A percentile compares a stretch with the other conserved stretches of the same genome.
Evolutionary conservation across 2,888 invertebrate species (phyloP).

Genomic region (Allygus modestus): DNA sequence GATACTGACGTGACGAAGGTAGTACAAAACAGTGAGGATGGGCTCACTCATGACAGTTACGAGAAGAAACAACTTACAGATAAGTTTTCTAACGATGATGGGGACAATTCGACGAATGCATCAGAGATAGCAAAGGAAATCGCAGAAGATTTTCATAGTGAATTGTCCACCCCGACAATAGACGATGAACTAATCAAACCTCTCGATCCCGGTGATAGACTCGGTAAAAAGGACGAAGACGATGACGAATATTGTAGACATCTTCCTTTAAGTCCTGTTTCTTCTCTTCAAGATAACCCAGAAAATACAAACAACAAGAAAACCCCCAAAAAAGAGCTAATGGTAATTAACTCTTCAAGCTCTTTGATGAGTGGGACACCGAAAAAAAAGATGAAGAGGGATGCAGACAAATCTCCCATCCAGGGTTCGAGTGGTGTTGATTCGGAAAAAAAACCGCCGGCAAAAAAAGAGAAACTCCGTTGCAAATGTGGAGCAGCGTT

Average conservation of each 20-base stretch:
- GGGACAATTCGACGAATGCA: not conserved
- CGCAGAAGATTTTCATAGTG: constrained; percentile 5
- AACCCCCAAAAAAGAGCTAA: not conserved
- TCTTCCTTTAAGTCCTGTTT: not conserved
- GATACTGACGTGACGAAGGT: not conserved
- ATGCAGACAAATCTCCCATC: not conserved
- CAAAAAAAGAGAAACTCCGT: constrained; percentile 14
- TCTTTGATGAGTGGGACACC: not conserved
- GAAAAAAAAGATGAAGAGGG: not conserved
- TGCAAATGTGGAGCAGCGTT: constrained; percentile 21
- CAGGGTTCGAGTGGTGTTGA: not conserved
- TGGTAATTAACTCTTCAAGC: not conserved
- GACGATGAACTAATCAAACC: not conserved
- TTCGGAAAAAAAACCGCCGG: not conserved
- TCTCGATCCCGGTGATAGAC: not conserved
- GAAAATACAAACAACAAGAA: not conserved
- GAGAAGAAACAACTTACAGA: not conserved
- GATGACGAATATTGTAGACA: constrained; percentile 4
- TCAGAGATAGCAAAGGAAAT: constrained; percentile 2
- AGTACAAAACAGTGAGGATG: not conserved
- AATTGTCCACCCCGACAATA: not conserved
- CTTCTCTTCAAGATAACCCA: not conserved
- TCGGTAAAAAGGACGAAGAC: not conserved
- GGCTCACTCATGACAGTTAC: not conserved
- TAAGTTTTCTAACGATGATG: not conserved